Evolutionary conservation across 1,140 invertebrate species (phyloP).

Genomic region (Harlomillsia oculata): DNA sequence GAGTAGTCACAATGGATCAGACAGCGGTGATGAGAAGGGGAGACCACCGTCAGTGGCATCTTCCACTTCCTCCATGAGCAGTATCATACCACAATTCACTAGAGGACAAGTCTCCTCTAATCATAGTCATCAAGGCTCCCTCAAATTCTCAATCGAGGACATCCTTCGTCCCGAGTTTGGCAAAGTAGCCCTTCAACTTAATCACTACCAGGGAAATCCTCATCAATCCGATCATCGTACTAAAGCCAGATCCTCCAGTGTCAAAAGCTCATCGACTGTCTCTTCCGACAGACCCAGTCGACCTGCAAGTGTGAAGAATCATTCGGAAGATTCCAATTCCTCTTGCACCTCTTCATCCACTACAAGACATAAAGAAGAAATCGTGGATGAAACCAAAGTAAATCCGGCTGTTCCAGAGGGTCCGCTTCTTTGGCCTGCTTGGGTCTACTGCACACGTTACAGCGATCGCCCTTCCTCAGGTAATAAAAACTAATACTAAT

Average conservation of each 20-base stretch:
- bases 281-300: slow-evolving; percentile 3
- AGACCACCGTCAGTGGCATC: slow-evolving; percentile 22
- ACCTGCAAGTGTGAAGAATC: slow-evolving; percentile 30
- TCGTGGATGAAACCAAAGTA: slow-evolving; percentile 34
- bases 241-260: slow-evolving; percentile 4
- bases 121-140: slow-evolving; percentile 34
- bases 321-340: slow-evolving; percentile 34
- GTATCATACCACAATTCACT: slow-evolving; percentile 8
- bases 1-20: slow-evolving; percentile 1
- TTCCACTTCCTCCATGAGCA: slow-evolving; percentile 7
- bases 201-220: not conserved
- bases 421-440: slow-evolving; percentile 64
- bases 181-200: slow-evolving; percentile 14
- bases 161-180: slow-evolving; percentile 84
- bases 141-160: slow-evolving; percentile 88
- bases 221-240: not conserved
- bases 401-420: slow-evolving; percentile 29
- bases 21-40: slow-evolving; percentile 23
- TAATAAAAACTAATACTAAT: slow-evolving; percentile 46
- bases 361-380: slow-evolving; percentile 16
- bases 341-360: slow-evolving; percentile 28
- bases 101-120: slow-evolving; percentile 34
- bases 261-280: slow-evolving; percentile 1
- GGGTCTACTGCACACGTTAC: slow-evolving; percentile 96
- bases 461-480: slow-evolving; percentile 91